phyloP scores from a whole-genome alignment of 2,797 vertebrate genomes.

The Callimico goeldii region DNA sequence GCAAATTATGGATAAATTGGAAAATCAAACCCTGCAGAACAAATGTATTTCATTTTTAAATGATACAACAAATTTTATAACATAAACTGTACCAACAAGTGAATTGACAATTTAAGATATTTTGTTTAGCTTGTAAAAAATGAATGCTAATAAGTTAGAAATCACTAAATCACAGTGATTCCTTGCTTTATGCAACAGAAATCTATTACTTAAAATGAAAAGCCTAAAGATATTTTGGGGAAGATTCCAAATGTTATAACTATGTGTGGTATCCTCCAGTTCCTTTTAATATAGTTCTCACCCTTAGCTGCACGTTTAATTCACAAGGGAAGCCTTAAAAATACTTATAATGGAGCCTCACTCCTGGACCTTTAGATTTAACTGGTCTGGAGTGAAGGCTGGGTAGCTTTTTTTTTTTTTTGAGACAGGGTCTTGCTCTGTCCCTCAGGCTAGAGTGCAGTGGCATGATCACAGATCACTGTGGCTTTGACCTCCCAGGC shows the following conservation, averaged over 20 bases:
- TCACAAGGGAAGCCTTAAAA: background rate
- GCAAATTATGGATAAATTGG: background rate
- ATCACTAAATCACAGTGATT: background rate
- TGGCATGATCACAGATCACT: background rate
- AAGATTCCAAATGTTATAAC: background rate
- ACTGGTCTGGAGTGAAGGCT: too few relatives aligned
- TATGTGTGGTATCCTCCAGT: background rate
- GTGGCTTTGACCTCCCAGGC: background rate
- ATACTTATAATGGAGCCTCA: rapidly evolving
- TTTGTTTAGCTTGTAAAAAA: conserved; percentile 22
- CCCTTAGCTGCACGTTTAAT: background rate
- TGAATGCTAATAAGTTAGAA: background rate
- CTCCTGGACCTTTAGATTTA: background rate
- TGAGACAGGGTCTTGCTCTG: background rate
- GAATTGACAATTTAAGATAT: background rate
- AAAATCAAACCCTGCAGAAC: background rate
- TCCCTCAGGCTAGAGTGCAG: background rate
- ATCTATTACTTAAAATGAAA: background rate
- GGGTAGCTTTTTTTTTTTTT: too few relatives aligned
- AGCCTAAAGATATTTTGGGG: background rate
- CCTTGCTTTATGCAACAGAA: conserved; percentile 18
- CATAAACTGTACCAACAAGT: background rate
- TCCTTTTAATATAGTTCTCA: background rate
- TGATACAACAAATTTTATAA: background rate
- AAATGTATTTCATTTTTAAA: background rate